phyloP scores from a whole-genome alignment of 1,140 invertebrate genomes.

The Ruditapes philippinarum region DNA sequence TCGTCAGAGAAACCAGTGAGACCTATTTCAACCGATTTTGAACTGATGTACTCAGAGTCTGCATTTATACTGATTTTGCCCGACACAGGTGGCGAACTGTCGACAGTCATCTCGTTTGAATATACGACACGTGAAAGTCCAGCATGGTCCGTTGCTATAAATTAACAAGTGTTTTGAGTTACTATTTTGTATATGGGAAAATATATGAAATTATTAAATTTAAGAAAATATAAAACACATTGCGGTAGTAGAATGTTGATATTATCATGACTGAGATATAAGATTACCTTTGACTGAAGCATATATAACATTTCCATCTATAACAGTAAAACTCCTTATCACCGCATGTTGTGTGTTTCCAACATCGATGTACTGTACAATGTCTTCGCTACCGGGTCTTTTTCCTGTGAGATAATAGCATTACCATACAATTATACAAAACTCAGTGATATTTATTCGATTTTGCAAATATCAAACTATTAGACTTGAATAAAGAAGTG shows the following conservation, averaged over 20 bases:
- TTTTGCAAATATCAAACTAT: no score
- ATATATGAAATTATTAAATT: background rate
- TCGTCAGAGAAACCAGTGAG: background rate
- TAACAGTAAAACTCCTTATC: no score
- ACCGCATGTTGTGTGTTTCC: background rate
- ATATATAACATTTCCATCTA: background rate
- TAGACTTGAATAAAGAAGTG: no score
- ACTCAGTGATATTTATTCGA: no score
- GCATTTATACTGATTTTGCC: slow-evolving; percentile 43
- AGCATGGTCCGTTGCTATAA: slow-evolving; percentile 62
- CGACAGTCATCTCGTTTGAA: slow-evolving; percentile 43
- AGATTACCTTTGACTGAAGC: background rate
- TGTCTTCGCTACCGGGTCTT: background rate
- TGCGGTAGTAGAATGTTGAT: no score
- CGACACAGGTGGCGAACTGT: slow-evolving; percentile 45
- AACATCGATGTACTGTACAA: background rate
- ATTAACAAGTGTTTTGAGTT: background rate
- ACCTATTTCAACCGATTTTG: background rate
- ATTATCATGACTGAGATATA: no score
- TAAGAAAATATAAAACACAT: no score
- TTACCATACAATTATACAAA: no score
- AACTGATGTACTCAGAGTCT: background rate
- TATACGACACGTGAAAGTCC: slow-evolving; percentile 38
- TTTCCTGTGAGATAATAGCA: no score
- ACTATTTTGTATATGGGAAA: background rate